Evolutionary conservation across 2,888 invertebrate genomes (phyloP).

Genomic region (Julus scandinavius): DNA sequence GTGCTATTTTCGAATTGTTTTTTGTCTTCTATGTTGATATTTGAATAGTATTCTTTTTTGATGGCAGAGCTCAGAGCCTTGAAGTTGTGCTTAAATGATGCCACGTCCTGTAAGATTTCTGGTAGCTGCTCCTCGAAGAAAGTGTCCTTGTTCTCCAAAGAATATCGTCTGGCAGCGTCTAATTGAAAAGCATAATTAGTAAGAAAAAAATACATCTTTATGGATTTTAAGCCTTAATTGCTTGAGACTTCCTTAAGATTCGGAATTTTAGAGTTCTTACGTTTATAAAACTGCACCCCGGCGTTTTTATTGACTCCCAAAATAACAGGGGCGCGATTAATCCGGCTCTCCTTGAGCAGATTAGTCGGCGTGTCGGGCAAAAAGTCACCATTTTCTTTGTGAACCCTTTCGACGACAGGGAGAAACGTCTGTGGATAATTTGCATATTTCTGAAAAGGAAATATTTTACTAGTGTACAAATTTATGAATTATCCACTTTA

Average conservation of each 20-base stretch:
- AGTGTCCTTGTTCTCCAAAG: background rate
- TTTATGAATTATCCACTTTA: background rate
- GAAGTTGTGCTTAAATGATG: constrained; percentile 45
- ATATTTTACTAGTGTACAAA: background rate
- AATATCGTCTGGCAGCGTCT: background rate
- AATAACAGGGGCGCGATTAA: constrained; percentile 53
- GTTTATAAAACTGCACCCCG: constrained; percentile 47
- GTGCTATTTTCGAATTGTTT: constrained; percentile 43
- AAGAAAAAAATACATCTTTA: no score
- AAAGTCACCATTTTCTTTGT: constrained; percentile 53
- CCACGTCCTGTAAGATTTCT: constrained; percentile 43
- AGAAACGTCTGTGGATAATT: constrained; percentile 44
- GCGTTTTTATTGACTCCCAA: constrained; percentile 51
- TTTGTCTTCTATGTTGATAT: constrained; percentile 12
- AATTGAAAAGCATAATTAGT: background rate
- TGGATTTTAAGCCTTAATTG: no score
- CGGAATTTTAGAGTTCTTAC: background rate
- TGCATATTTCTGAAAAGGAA: constrained; percentile 42
- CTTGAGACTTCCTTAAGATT: no score
- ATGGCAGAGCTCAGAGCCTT: constrained; percentile 47
- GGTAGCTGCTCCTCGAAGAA: constrained; percentile 53
- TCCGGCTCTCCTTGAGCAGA: constrained; percentile 47
- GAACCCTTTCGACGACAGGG: constrained; percentile 52
- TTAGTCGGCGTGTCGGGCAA: constrained; percentile 52
- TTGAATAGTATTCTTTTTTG: constrained; percentile 26